A percentile compares a stretch with the other conserved stretches of the same genome.
phyloP scores from a whole-genome alignment of 2,797 vertebrate genomes.

The Gephyroberyx darwinii region DNA sequence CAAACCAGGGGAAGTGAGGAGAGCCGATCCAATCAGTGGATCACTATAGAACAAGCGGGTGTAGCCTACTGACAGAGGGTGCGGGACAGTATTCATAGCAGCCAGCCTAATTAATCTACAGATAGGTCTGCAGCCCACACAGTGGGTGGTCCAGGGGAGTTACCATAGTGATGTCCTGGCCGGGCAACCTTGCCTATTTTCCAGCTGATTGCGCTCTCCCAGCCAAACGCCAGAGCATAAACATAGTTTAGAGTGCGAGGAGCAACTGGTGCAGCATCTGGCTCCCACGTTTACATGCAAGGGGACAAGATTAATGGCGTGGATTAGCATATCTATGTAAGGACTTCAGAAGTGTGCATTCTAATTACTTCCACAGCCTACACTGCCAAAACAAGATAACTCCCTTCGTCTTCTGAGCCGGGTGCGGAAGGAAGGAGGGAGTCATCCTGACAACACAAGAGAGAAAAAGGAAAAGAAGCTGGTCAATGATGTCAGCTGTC shows the following conservation, averaged over 20 bases:
- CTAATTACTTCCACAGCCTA: conserved; percentile 77
- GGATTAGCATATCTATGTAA: conserved; percentile 86
- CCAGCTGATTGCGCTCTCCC: conserved; percentile 80
- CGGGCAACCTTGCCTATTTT: conserved; percentile 84
- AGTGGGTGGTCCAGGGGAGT: conserved; percentile 78
- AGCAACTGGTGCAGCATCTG: conserved; percentile 89
- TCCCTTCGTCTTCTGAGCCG: conserved; percentile 9
- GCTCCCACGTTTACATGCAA: conserved; percentile 82
- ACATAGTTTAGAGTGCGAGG: conserved; percentile 83
- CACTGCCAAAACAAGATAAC: conserved; percentile 52
- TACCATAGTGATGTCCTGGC: conserved; percentile 83
- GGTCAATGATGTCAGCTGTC: conserved; percentile 60
- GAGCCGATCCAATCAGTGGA: conserved; percentile 72
- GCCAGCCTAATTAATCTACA: conserved; percentile 84
- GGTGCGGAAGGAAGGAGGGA: conserved; percentile 10
- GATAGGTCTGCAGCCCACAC: conserved; percentile 64
- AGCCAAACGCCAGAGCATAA: conserved; percentile 80
- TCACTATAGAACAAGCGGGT: conserved; percentile 72
- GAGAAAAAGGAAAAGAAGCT: conserved; percentile 17
- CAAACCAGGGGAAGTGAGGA: conserved; percentile 42
- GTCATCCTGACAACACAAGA: conserved; percentile 37
- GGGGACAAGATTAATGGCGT: conserved; percentile 84
- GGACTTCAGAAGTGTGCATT: conserved; percentile 76
- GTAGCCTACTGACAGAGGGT: conserved; percentile 74
- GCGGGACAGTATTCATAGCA: conserved; percentile 78